Evolutionary conservation across 2,113 vertebrate genomes (phyloP).

Genomic region (Falco punctatus): DNA sequence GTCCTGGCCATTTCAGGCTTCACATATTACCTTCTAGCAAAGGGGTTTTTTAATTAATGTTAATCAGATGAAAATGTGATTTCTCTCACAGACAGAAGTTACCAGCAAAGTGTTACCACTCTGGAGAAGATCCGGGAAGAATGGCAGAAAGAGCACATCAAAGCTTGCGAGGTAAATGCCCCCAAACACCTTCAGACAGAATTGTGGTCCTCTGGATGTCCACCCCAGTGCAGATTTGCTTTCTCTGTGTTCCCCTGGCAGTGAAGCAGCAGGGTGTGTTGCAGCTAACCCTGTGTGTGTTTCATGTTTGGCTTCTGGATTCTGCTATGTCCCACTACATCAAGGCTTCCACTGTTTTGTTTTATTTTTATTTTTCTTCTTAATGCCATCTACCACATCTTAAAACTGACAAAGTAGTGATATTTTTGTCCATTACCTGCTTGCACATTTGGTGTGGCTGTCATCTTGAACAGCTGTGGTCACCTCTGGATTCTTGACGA

Average conservation of each 20-base stretch:
- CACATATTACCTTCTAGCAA: not conserved
- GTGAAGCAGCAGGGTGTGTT: not conserved
- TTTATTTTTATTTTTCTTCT: not conserved
- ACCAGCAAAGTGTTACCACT: slow-evolving; percentile 77
- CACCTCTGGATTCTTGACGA: not conserved
- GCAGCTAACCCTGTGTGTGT: not conserved
- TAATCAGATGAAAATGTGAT: not conserved
- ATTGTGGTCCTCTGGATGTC: not conserved
- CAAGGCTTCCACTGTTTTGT: not conserved
- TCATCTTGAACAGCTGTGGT: not conserved
- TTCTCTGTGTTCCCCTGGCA: not conserved
- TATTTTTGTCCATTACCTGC: not conserved
- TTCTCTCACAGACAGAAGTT: slow-evolving; percentile 79
- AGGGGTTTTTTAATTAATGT: not conserved
- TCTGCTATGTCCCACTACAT: not conserved
- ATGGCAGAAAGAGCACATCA: slow-evolving; percentile 88
- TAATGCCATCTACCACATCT: not conserved
- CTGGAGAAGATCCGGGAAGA: slow-evolving; percentile 87
- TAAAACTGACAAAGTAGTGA: not conserved
- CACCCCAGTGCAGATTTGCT: rapidly evolving
- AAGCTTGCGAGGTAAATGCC: slow-evolving; percentile 85
- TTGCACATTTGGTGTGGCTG: rapidly evolving
- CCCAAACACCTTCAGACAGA: rapidly evolving
- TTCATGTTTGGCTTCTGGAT: not conserved
- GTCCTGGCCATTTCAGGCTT: not conserved